Evolutionary conservation across 2,797 vertebrate species (phyloP).

Genomic region (Scyliorhinus canicula): DNA sequence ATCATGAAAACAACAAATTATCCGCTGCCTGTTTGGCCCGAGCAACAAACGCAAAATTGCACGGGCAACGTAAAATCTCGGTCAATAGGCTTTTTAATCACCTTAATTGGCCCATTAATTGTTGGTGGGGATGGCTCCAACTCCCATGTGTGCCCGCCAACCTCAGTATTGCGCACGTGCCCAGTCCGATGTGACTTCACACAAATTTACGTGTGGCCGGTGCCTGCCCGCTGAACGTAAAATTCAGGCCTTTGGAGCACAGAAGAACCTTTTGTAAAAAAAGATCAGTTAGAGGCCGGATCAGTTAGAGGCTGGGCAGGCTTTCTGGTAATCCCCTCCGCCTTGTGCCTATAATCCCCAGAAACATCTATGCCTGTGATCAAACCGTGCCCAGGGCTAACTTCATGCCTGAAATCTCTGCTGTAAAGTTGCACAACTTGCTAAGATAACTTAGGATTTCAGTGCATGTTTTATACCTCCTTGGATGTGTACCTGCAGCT

Average conservation of each 20-base stretch:
- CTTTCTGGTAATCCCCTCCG: background rate
- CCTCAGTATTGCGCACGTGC: no score
- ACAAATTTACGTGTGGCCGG: no score
- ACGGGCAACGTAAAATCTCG: no score
- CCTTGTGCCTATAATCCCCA: background rate
- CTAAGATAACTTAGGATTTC: background rate
- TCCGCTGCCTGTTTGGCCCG: no score
- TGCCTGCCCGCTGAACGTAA: no score
- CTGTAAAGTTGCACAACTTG: background rate
- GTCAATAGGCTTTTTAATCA: no score
- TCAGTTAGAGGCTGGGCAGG: background rate
- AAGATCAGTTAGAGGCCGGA: background rate
- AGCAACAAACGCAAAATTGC: no score
- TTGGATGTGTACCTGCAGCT: slow-evolving; percentile 11
- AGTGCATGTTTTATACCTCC: background rate
- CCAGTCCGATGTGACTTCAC: no score
- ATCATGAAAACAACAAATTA: no score
- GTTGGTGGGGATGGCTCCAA: no score
- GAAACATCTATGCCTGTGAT: background rate
- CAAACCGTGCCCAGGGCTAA: background rate
- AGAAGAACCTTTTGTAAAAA: background rate
- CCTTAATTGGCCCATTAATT: no score
- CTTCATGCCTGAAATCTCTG: background rate
- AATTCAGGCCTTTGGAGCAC: background rate
- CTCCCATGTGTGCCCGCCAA: no score